Conservation (phyloP, 2,888 invertebrate genomes). For the Cheilosia soror region DNA sequence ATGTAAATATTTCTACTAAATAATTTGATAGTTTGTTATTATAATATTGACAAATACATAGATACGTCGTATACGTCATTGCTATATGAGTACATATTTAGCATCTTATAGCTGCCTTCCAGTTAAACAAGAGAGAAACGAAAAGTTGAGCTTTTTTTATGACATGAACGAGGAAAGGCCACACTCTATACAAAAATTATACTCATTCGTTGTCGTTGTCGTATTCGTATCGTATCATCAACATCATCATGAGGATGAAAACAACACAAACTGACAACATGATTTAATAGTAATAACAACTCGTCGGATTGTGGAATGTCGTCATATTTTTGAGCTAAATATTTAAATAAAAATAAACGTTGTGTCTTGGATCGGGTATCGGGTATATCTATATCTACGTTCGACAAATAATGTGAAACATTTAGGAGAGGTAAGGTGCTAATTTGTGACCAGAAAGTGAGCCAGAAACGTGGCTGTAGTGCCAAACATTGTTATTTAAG, state of each 20-base stretch:
- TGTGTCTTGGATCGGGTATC: no score
- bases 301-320: slow-evolving; percentile 14
- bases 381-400: no score
- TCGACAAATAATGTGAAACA: neutral
- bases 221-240: slow-evolving; percentile 12
- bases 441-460: slow-evolving; percentile 1
- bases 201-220: slow-evolving; percentile 4
- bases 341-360: neutral
- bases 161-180: slow-evolving; percentile 9
- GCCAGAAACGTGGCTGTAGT: neutral
- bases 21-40: no score
- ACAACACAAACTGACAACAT: slow-evolving; percentile 27
- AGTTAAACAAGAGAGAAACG: no score
- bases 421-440: slow-evolving; percentile 1
- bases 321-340: slow-evolving; percentile 9
- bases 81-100: no score
- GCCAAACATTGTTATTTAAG: neutral
- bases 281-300: slow-evolving; percentile 34
- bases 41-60: no score
- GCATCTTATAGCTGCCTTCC: no score
- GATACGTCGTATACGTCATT: no score
- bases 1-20: no score
- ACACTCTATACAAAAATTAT: slow-evolving; percentile 8
- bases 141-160: slow-evolving; percentile 34
- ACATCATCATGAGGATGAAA: neutral